A percentile compares a stretch with the other conserved stretches of the same genome.
Conservation (phyloP, 2,797 vertebrate genomes). For the Okamejei kenojei region DNA sequence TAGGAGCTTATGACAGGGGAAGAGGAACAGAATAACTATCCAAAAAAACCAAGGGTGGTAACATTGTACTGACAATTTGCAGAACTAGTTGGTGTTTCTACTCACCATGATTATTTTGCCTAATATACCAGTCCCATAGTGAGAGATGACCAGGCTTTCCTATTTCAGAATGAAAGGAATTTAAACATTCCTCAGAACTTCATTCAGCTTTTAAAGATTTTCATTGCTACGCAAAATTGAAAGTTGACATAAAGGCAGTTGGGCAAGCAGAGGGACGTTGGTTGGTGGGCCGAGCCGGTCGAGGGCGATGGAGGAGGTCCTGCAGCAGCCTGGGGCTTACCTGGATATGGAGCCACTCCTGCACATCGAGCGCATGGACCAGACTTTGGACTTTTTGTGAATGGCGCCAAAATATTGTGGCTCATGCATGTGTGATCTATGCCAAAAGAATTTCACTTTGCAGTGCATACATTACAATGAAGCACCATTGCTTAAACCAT, state of each 20-base stretch:
- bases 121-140: background rate
- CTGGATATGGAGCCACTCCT: no score
- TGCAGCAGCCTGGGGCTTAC: no score
- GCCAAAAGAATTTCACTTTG: no score
- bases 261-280: no score
- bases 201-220: background rate
- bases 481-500: no score
- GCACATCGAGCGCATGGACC: no score
- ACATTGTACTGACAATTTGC: background rate
- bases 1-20: background rate
- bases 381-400: no score
- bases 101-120: background rate
- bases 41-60: background rate
- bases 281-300: no score
- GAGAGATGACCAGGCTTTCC: background rate
- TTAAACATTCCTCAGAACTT: background rate
- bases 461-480: no score
- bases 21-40: background rate
- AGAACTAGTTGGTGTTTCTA: background rate
- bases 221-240: background rate
- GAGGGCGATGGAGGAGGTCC: no score
- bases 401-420: no score
- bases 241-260: background rate
- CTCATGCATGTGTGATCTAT: no score
- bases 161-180: background rate